Conservation (phyloP, 2,113 vertebrate species). For the Centropus unirufus region DNA sequence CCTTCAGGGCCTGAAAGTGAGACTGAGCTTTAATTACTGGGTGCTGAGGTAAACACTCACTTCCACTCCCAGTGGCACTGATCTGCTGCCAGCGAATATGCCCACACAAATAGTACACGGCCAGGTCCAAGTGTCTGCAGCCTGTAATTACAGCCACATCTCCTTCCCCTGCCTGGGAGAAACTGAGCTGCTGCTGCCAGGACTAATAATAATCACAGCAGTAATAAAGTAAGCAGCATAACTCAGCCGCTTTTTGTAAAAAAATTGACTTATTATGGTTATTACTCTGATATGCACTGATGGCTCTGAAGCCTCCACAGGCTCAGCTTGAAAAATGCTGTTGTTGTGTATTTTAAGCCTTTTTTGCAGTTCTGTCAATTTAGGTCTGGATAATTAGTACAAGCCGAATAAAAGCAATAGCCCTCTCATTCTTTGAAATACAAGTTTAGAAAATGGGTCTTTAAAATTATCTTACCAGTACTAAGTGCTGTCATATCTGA, state of each 20-base stretch:
- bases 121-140: neutral
- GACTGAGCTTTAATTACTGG: conserved; percentile 24
- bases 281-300: neutral
- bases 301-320: neutral
- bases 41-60: neutral
- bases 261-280: neutral
- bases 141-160: neutral
- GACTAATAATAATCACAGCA: neutral
- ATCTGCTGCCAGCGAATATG: neutral
- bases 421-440: neutral
- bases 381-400: neutral
- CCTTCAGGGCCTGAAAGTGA: conserved; percentile 34
- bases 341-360: neutral
- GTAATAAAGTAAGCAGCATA: neutral
- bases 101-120: neutral
- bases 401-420: neutral
- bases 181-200: neutral
- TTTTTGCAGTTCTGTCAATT: neutral
- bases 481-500: neutral
- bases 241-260: neutral
- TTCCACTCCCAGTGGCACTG: conserved; percentile 17
- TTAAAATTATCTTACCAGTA: neutral
- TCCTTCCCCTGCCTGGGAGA: neutral
- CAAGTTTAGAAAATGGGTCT: neutral
- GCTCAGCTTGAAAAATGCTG: neutral